These are phyloP conservation scores for Agrilus mali DNA, from an alignment of 2,888 invertebrate genomes.

Conservation along the genomic window DNA sequence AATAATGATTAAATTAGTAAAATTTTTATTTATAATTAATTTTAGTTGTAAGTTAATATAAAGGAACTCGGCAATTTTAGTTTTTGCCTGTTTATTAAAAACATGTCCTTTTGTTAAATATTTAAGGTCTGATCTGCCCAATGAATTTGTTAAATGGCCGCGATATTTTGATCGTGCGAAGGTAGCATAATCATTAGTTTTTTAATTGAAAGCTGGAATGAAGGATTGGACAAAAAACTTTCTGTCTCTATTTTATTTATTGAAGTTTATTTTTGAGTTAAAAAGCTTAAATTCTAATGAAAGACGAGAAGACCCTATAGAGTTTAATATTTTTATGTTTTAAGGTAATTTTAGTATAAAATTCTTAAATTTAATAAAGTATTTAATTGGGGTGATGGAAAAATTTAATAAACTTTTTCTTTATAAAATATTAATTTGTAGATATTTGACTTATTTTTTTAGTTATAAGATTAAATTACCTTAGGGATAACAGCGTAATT, in stretches of 20 bases:
- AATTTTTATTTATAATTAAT: slow-evolving; percentile 23
- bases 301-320: slow-evolving; percentile 72
- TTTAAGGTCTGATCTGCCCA: slow-evolving; percentile 62
- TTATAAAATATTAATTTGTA: slow-evolving; percentile 32
- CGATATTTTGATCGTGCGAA: slow-evolving; percentile 68
- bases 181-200: slow-evolving; percentile 72
- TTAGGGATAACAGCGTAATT: slow-evolving; percentile 79
- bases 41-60: slow-evolving; percentile 27
- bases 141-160: slow-evolving; percentile 63
- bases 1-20: slow-evolving; percentile 51
- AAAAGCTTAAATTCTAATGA: slow-evolving; percentile 53
- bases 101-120: slow-evolving; percentile 53
- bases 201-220: slow-evolving; percentile 70
- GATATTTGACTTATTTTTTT: slow-evolving; percentile 41
- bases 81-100: slow-evolving; percentile 67
- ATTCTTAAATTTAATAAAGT: slow-evolving; percentile 25
- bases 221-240: slow-evolving; percentile 56
- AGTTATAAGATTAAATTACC: slow-evolving; percentile 62
- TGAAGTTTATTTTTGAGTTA: slow-evolving; percentile 47
- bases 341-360: slow-evolving; percentile 30
- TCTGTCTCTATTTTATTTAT: slow-evolving; percentile 44
- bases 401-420: slow-evolving; percentile 48
- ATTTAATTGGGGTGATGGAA: slow-evolving; percentile 55
- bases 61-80: slow-evolving; percentile 52
- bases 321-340: slow-evolving; percentile 55